phyloP scores from a whole-genome alignment of 2,113 vertebrate species.

The Cyphomyrus discorhynchus region DNA sequence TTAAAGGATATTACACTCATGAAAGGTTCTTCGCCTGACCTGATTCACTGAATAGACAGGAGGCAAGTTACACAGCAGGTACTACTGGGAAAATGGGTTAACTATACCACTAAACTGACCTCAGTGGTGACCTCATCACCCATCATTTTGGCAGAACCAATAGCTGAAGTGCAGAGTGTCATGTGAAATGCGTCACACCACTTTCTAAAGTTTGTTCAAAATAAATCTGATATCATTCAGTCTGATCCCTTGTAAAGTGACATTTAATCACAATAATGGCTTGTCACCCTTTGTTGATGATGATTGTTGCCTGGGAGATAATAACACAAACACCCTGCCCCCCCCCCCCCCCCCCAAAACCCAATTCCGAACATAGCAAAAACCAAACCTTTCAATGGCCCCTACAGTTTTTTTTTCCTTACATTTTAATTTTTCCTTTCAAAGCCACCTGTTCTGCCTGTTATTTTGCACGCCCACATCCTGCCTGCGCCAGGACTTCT shows the following conservation, averaged over 20 bases:
- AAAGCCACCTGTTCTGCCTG: slow-evolving; percentile 20
- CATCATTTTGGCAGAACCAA: neutral
- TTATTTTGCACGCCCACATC: slow-evolving; percentile 30
- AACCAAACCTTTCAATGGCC: neutral
- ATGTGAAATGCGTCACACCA: neutral
- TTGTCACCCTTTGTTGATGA: neutral
- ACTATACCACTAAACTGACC: neutral
- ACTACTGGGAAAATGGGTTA: neutral
- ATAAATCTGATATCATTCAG: neutral
- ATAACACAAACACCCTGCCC: neutral
- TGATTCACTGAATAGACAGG: neutral
- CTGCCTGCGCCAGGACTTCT: slow-evolving; percentile 30
- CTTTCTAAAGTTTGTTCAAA: neutral
- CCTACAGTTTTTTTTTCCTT: neutral
- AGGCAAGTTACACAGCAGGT: neutral
- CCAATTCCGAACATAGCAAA: neutral
- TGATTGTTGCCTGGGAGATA: neutral
- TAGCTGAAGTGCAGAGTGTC: neutral
- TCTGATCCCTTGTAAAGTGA: neutral
- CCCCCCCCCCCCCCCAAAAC: neutral
- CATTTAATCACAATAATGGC: neutral
- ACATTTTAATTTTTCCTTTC: slow-evolving; percentile 9
- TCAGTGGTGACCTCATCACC: neutral
- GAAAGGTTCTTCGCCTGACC: neutral
- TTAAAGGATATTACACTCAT: neutral